Conservation (phyloP, 2,888 invertebrate genomes). For the Chirona hameri region DNA sequence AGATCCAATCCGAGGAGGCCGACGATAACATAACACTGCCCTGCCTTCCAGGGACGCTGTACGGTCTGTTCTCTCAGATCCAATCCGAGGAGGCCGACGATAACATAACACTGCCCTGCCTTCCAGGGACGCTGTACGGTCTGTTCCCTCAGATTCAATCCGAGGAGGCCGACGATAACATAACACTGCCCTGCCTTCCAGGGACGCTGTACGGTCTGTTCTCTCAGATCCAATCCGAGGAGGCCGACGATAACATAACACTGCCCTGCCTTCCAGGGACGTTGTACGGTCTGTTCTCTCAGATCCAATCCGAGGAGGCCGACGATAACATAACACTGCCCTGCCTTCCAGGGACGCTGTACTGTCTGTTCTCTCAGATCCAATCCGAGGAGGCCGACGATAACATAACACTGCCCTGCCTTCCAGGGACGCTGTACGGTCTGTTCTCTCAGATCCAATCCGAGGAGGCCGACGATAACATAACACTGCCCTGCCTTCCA, state of each 20-base stretch:
- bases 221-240: constrained; percentile 57
- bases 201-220: constrained; percentile 65
- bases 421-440: constrained; percentile 60
- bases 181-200: constrained; percentile 48
- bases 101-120: constrained; percentile 46
- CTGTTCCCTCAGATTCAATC: constrained; percentile 62
- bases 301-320: constrained; percentile 57
- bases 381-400: constrained; percentile 60
- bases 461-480: constrained; percentile 60
- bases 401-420: constrained; percentile 46
- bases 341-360: constrained; percentile 55
- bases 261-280: constrained; percentile 53
- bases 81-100: constrained; percentile 60
- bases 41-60: constrained; percentile 55
- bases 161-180: constrained; percentile 60
- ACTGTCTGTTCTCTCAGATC: constrained; percentile 67
- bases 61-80: constrained; percentile 67
- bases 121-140: constrained; percentile 60
- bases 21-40: constrained; percentile 63
- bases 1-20: constrained; percentile 57
- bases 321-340: constrained; percentile 63
- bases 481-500: constrained; percentile 48
- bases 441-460: constrained; percentile 62
- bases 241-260: constrained; percentile 64
- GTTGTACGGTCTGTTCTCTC: constrained; percentile 64